Evolutionary conservation across 2,113 vertebrate species (phyloP).

Genomic region (Vombatus ursinus): DNA sequence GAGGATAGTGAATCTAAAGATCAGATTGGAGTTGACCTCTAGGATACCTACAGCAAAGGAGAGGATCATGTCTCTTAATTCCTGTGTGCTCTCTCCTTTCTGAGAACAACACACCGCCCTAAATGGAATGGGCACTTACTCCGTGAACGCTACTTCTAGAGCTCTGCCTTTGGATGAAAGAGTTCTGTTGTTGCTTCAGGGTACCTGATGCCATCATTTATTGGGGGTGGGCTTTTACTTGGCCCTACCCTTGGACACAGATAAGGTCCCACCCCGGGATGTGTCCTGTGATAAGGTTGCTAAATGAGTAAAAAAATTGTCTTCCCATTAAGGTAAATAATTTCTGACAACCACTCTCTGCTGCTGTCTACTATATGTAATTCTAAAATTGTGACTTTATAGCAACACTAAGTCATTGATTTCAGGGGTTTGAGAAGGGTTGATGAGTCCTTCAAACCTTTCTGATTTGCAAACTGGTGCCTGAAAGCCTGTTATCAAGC

Average conservation of each 20-base stretch:
- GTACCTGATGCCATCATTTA: background rate
- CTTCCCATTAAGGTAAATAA: background rate
- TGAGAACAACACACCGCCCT: background rate
- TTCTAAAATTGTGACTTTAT: background rate
- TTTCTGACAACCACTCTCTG: background rate
- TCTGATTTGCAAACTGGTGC: background rate
- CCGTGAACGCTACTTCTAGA: background rate
- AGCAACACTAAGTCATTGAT: background rate
- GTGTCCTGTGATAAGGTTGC: background rate
- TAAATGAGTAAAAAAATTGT: background rate
- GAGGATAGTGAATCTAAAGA: background rate
- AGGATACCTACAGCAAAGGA: background rate
- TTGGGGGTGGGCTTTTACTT: background rate
- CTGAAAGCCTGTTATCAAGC: background rate
- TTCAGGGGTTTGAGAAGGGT: background rate
- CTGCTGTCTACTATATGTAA: background rate
- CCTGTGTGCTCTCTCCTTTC: background rate
- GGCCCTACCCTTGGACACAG: background rate
- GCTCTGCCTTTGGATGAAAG: background rate
- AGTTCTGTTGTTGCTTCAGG: background rate
- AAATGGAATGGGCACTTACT: background rate
- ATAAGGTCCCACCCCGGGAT: background rate
- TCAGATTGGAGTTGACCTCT: background rate
- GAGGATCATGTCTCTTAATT: background rate
- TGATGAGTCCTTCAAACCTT: background rate